Percentiles rank a stretch among this genome's conserved stretches.
Conservation (phyloP, 1,140 invertebrate genomes). For the Thaumatotibia leucotreta region DNA sequence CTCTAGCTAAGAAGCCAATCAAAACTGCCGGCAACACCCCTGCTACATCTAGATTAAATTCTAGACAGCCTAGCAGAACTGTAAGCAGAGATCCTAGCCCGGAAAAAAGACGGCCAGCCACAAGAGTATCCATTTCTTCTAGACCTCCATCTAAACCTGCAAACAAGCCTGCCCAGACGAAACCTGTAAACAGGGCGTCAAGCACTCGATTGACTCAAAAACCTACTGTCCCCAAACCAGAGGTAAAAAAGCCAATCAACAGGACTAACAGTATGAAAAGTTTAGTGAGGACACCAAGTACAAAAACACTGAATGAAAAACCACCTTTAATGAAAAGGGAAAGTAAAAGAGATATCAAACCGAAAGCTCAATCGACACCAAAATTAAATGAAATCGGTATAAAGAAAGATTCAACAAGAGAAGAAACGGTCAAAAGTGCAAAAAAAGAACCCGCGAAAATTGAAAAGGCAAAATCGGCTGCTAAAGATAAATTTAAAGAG, state of each 20-base stretch:
- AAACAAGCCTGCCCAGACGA: constrained; percentile 31
- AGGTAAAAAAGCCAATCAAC: constrained; percentile 66
- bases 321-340: constrained; percentile 52
- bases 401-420: constrained; percentile 28
- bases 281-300: constrained; percentile 52
- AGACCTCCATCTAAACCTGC: constrained; percentile 29
- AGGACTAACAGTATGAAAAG: constrained; percentile 70
- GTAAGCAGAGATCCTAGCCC: constrained; percentile 62
- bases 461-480: constrained; percentile 16
- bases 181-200: constrained; percentile 43
- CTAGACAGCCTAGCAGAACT: constrained; percentile 61
- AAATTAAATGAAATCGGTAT: constrained; percentile 47
- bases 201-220: constrained; percentile 53
- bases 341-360: constrained; percentile 59
- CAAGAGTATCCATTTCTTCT: constrained; percentile 27
- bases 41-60: constrained; percentile 64
- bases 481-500: constrained; percentile 26
- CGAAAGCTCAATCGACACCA: constrained; percentile 48
- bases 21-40: constrained; percentile 58
- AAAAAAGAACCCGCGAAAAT: constrained; percentile 24
- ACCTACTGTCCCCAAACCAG: constrained; percentile 47
- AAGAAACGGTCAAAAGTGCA: constrained; percentile 2
- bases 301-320: constrained; percentile 60
- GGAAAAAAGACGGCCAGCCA: constrained; percentile 48
- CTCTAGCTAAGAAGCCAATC: constrained; percentile 38